Conservation (phyloP, 2,797 vertebrate genomes). For the Rhynchonycteris naso region DNA sequence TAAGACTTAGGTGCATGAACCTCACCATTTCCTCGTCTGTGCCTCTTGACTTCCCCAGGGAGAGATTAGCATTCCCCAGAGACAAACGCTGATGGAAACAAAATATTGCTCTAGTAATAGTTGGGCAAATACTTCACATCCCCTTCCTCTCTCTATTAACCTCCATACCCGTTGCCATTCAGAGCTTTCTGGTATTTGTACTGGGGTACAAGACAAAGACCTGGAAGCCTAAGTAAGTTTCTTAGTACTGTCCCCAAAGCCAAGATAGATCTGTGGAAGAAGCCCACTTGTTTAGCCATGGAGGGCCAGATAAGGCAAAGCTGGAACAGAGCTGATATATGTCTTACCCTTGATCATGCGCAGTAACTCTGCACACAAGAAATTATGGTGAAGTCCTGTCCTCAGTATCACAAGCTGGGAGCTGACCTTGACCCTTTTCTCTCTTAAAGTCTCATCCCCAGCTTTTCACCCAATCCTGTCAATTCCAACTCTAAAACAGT, state of each 20-base stretch:
- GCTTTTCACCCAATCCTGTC: background rate
- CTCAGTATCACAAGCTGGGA: background rate
- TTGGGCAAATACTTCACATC: background rate
- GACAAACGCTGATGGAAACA: background rate
- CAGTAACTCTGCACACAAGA: background rate
- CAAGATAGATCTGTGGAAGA: background rate
- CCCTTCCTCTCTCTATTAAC: background rate
- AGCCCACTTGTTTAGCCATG: fast-evolving
- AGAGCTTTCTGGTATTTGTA: background rate
- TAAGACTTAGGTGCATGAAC: background rate
- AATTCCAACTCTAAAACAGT: background rate
- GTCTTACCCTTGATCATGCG: background rate
- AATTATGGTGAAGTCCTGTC: background rate
- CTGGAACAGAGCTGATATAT: background rate
- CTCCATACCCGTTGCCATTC: background rate
- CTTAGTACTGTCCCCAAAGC: background rate
- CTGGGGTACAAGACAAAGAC: background rate
- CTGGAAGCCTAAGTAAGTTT: background rate
- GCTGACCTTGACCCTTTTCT: background rate
- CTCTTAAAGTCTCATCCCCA: background rate
- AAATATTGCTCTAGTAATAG: background rate
- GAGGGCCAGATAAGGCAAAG: background rate
- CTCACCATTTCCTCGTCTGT: background rate
- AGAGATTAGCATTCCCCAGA: background rate
- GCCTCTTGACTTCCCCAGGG: background rate